Base-by-base conservation (phyloP, 1,140 invertebrate genomes). In the Tetramorium alpestre region DNA sequence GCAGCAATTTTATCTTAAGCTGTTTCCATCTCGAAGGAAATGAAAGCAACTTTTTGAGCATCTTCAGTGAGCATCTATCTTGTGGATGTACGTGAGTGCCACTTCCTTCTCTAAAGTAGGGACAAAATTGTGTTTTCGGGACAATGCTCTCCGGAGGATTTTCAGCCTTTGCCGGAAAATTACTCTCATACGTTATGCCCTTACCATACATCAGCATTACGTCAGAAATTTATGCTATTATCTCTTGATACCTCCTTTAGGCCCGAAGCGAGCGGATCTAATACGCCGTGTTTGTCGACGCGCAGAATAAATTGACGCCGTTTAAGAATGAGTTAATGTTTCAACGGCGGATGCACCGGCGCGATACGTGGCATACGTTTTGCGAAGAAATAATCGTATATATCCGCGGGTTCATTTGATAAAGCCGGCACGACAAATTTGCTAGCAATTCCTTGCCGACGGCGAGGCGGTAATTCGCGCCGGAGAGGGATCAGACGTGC, bases 401-500 rank as follows among this genome's bases (percentile, higher is more conserved):
- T 56, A 82, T 72, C 16, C 25, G 80, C 6, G 25, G 22, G 41
- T 60, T 60, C 25, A 60, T 70, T 81, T 81, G 51, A 81, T 75
- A 73, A 84, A 75, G 54, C 41, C 80, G 69, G 22, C 38, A 49
- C 54, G 69, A 47, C 44, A 78, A 85, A 78, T 85, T 85, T 78
- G 47, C 82, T 47, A 47, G 75, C 75, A 85, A 78, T 78, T 85
- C 82, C 82, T 85, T 54, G 73, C 44, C 44, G 81, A 78, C 70
- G 58, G 60, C 28, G 58, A 38, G 58, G 47, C 38, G 58, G 82
- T 85, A 85, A 78, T 85, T 85, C 62, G 75, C 72, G 33, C 38
- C 62, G 47, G 82, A 85, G 82, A 77, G 47, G 82, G 73, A 85
- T 85, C 82, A 85, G 58, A 85, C 82, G 82, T 85, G 82, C 67